A percentile compares a stretch with the other conserved stretches of the same genome.
Evolutionary conservation across 2,888 invertebrate species (phyloP).

Genomic region (Hanleya hanleyi): DNA sequence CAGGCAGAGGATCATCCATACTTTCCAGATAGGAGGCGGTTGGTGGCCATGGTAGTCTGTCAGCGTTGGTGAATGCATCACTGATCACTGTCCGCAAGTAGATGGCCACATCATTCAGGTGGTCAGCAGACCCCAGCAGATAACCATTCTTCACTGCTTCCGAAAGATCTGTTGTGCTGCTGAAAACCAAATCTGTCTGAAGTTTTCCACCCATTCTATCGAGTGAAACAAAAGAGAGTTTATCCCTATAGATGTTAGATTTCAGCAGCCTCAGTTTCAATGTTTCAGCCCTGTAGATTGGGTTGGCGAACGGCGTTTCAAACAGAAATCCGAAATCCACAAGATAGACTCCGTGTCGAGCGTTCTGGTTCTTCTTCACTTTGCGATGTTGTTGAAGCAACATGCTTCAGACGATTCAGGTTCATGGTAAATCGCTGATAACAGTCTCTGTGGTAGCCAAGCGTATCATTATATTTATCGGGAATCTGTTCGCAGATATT

Average conservation of each 20-base stretch:
- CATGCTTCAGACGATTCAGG: neutral
- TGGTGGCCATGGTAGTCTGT: neutral
- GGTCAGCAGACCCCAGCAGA: too few species aligned
- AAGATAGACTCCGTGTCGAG: neutral
- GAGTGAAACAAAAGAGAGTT: neutral
- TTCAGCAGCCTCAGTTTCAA: slow-evolving; percentile 12
- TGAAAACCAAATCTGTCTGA: slow-evolving; percentile 12
- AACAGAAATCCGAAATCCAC: neutral
- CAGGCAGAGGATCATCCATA: too few species aligned
- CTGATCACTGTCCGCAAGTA: too few species aligned
- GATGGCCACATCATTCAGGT: too few species aligned
- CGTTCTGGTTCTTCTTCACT: neutral
- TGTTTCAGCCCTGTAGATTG: slow-evolving; percentile 12
- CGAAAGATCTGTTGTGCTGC: slow-evolving; percentile 1
- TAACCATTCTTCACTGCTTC: neutral
- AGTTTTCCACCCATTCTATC: too few species aligned
- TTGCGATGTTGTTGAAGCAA: neutral
- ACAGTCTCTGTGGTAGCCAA: neutral
- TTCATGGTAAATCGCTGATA: neutral
- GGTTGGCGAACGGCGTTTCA: slow-evolving; percentile 14
- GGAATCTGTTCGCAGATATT: neutral
- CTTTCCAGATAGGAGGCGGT: too few species aligned
- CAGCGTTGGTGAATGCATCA: neutral
- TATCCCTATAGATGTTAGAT: neutral
- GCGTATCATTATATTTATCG: neutral